Evolutionary conservation across 1,140 invertebrate genomes (phyloP), one percentile per base, ranked within the genome.

Genomic region (Nephila pilipes): DNA sequence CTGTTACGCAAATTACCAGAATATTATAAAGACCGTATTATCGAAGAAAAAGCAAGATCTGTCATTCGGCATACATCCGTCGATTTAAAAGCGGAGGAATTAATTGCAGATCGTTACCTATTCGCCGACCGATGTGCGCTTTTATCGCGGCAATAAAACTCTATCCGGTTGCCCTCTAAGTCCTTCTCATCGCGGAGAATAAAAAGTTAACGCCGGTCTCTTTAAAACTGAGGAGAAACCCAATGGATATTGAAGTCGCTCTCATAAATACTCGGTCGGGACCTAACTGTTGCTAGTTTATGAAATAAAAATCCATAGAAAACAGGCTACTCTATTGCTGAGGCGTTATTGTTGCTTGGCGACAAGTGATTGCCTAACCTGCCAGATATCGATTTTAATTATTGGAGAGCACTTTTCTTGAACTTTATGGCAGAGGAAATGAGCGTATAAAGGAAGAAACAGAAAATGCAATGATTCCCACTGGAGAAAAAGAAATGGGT

Each of bases 111-210:
- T 69, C 63, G 63, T 69, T 69, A 69, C 63, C 63, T 60, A 22
- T 22, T 22, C 20, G 18, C 22, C 18, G 58, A 22, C n/a, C 63
- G 63, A 29, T 69, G n/a, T 25, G n/a, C n/a, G 63, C 63, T 69
- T 69, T 69, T 69, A 69, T 69, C 63, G 63, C 29, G 6, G 63
- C 63, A 69, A 69, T 69, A 69, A 69, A 69, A 69, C 63, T 69
- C 63, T 29, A 25, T 69, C 63, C 63, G 63, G 63, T 69, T 25
- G 10, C 63, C 63, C n/a, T 69, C 29, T 25, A 69, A 32, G 29
- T 25, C 25, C 25, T 14, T 25, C 63, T 69, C 63, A 69, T 69
- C 29, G 63, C n/a, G 63, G 63, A 25, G 63, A n/a, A 69, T 69
- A 69, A 69, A 69, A 69, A 69, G n/a, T 69, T 69, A 69, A 69